Percentiles rank a stretch among this genome's conserved stretches.
phyloP scores from a whole-genome alignment of 2,888 invertebrate genomes.

The Seira ritae region DNA sequence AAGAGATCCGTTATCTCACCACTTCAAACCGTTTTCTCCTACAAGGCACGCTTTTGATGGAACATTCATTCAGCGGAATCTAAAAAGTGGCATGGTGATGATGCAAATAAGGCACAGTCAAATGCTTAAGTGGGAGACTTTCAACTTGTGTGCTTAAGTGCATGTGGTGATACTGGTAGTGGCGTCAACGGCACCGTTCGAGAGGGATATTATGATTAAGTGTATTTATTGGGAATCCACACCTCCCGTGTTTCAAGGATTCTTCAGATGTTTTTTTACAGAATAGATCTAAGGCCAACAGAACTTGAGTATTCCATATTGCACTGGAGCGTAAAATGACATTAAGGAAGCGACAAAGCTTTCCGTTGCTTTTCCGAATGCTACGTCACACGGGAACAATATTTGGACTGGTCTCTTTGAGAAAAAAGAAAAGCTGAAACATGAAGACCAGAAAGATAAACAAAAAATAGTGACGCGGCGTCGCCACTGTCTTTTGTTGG shows the following conservation, averaged over 20 bases:
- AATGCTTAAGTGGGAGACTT: neutral
- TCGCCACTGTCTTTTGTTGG: neutral
- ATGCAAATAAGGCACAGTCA: neutral
- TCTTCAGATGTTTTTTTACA: too few species aligned
- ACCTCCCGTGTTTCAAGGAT: neutral
- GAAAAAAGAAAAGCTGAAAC: neutral
- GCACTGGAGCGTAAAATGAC: neutral
- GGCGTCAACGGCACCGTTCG: too few species aligned
- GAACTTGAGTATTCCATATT: too few species aligned
- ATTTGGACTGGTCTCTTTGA: neutral
- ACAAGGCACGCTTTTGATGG: neutral
- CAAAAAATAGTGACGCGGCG: neutral
- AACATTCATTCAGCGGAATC: neutral
- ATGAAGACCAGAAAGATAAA: neutral
- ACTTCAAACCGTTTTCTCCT: conserved; percentile 23
- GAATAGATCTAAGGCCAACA: too few species aligned
- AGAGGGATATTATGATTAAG: neutral
- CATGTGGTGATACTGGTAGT: neutral
- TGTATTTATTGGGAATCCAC: neutral
- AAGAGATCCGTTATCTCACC: conserved; percentile 44
- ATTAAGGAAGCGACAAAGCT: neutral
- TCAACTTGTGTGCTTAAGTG: neutral
- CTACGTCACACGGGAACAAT: neutral
- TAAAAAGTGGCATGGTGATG: neutral
- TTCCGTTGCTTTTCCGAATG: neutral